Evolutionary conservation across 2,888 invertebrate species (phyloP), one percentile per base, ranked within the genome.

Genomic region (Sturmia bella): DNA sequence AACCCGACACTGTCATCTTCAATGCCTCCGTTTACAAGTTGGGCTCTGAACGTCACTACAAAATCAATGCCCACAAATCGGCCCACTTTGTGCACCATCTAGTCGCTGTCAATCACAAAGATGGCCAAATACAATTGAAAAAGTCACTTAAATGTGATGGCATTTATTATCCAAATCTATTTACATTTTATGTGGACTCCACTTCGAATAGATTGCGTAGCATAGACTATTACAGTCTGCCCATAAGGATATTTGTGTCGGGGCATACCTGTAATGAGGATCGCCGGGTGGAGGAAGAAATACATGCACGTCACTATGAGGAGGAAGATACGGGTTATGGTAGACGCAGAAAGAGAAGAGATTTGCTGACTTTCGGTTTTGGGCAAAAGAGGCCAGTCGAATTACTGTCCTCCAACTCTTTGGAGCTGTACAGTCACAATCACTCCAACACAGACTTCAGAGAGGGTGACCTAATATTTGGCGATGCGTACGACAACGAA

Each of bases 131-230:
- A 74, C 93, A 93, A n/a, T 91, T 97, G 43, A 93, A 94, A 84
- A 94, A 94, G 87, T 92, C 92, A 70, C 91, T 97, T 13, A 93
- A 94, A 87, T 97, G 97, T 90, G 95, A 96, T 87, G 96, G 96
- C 82, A 92, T 96, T 39, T 94, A 94, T 85, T 96, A 97, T 88
- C 96, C 97, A 0, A 95, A 95, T 87, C 92, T 97, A 73, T 96
- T 97, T 89, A 96, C 96, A 4, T 93, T 96, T 88, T 96, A 96
- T 90, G 94, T 97, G 80, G 97, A 97, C 89, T 97, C 97, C 41
- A 95, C 95, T 64, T 95, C 96, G 83, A 95, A 95, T 86, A 92
- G 95, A 70, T 92, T 95, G 83, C 92, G 95, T 59, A 95, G 95
- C 85, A 95, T 96, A 83, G 96, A 96, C 88, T 96, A 96, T 89